Base-by-base conservation (phyloP, 1,140 invertebrate genomes). In the Portunus trituberculatus region DNA sequence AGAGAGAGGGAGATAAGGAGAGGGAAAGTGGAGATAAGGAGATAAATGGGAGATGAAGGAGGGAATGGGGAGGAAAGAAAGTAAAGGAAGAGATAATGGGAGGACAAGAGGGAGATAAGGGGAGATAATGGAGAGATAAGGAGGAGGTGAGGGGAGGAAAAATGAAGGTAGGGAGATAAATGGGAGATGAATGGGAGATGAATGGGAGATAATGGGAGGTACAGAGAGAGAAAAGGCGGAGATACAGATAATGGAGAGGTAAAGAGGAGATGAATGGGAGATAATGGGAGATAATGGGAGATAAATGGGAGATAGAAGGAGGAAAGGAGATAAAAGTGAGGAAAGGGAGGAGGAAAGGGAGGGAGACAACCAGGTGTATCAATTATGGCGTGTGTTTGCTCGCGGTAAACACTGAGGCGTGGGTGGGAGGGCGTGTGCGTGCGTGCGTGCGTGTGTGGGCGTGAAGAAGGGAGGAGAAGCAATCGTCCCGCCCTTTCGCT, bases 321-420 rank as follows among this genome's bases (percentile, higher is more conserved):
- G n/a, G 83, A 4, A 32, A 32, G 48, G 6, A 52, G 52, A 59
- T 0, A 32, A 20, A 25, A 10, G 39, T 8, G 39, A 87, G 7
- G 16, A 32, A 31, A 39, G 10, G 39, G 12, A 46, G 3, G 25
- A 8, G 31, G 31, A 32, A 29, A 25, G 86, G 45, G 86, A 88
- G 32, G 46, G 87, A 20, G 45, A 89, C 45, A n/a, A n/a, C 6
- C 0, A 48, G 25, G 31, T 6, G 46, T 0, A 8, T 89, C 31
- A 89, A 89, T 89, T 12, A 89, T n/a, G 31, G 45, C 48, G 39
- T 48, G 48, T 89, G 48, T 89, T 89, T 89, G 87, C 87, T 1
- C 14, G 32, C 48, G 20, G 87, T 89, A 89, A 89, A 89, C 31
- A 89, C 25, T 89, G 87, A 6, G 87, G 67, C 20, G 67, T 76